A percentile compares a stretch with the other conserved stretches of the same genome.
phyloP scores from a whole-genome alignment of 2,113 vertebrate genomes.

The Rhagologus leucostigma region DNA sequence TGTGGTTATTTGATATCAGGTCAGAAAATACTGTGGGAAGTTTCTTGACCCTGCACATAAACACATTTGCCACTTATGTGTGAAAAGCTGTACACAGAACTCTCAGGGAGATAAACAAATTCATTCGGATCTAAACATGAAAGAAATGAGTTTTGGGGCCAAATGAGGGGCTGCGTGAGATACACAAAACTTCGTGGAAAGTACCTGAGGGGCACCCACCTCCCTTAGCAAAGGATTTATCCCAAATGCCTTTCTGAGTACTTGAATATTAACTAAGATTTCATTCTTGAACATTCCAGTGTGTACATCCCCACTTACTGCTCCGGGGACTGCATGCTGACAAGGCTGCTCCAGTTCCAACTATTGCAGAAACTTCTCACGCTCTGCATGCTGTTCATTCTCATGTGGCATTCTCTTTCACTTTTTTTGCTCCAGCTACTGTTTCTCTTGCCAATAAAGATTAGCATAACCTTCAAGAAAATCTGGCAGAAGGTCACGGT shows the following conservation, averaged over 20 bases:
- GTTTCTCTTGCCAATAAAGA: conserved; percentile 62
- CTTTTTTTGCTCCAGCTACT: conserved; percentile 62
- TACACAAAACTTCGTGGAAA: neutral
- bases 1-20: neutral
- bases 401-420: conserved; percentile 58
- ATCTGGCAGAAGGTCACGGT: conserved; percentile 54
- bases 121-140: neutral
- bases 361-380: conserved; percentile 60
- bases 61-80: neutral
- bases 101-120: neutral
- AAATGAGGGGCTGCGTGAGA: neutral
- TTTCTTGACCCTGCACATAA: neutral
- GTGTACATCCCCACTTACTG: neutral
- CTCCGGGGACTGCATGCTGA: conserved; percentile 24
- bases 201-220: neutral
- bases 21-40: neutral
- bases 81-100: neutral
- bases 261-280: neutral
- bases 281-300: neutral
- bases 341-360: conserved; percentile 50
- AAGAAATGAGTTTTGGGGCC: neutral
- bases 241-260: neutral
- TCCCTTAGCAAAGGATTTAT: neutral
- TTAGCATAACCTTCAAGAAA: conserved; percentile 65
- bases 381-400: conserved; percentile 56